phyloP scores from a whole-genome alignment of 2,113 vertebrate genomes.

The Upupa epops region DNA sequence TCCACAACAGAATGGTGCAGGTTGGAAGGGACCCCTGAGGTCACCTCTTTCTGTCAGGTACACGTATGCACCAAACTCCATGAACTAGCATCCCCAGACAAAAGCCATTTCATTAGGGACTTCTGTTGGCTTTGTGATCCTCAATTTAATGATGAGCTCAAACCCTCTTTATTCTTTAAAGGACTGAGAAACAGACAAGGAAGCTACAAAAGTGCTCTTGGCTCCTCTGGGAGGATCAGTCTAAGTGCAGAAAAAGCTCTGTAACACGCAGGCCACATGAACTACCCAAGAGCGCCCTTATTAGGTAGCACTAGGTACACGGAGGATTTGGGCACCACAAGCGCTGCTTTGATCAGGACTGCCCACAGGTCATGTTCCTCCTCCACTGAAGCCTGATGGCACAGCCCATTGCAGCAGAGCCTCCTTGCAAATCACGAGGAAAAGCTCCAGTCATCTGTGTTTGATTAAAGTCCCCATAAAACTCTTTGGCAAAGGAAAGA shows the following conservation, averaged over 20 bases:
- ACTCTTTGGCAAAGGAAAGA: neutral
- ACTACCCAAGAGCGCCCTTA: neutral
- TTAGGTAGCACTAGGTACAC: neutral
- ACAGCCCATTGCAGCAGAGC: neutral
- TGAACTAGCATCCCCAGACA: neutral
- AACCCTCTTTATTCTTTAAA: neutral
- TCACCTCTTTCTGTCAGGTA: neutral
- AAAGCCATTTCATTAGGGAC: neutral
- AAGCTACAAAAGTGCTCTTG: neutral
- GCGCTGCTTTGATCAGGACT: neutral
- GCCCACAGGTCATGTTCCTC: neutral
- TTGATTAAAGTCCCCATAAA: neutral
- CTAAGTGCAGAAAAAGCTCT: neutral
- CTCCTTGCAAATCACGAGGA: neutral
- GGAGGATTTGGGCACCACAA: neutral
- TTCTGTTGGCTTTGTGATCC: neutral
- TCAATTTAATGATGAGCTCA: neutral
- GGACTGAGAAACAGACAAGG: neutral
- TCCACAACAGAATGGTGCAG: neutral
- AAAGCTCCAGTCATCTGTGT: neutral
- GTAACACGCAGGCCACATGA: neutral
- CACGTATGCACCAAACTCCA: neutral
- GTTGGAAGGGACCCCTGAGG: neutral
- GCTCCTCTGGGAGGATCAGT: neutral
- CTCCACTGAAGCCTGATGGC: neutral